Percentiles rank a stretch among this genome's conserved stretches.
Evolutionary conservation across 2,888 invertebrate species (phyloP).

Genomic region (Ariolimax columbianus): DNA sequence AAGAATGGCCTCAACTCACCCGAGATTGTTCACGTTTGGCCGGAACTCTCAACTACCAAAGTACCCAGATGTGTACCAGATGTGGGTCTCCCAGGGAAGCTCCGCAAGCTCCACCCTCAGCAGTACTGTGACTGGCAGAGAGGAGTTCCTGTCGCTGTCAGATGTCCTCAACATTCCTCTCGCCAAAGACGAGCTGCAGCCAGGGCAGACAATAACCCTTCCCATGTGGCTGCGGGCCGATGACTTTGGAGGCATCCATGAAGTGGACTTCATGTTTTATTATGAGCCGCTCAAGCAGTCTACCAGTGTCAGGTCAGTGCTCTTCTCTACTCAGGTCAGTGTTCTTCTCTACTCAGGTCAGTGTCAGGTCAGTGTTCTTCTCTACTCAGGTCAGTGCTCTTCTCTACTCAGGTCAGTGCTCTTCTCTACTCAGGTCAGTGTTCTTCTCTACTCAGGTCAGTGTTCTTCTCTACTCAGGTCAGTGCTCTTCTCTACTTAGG

Average conservation of each 20-base stretch:
- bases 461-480: too few relatives aligned
- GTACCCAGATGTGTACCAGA: slow-evolving; percentile 68
- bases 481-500: too few relatives aligned
- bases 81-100: slow-evolving; percentile 41
- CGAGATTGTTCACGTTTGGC: slow-evolving; percentile 84
- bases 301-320: slow-evolving; percentile 61
- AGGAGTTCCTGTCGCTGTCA: slow-evolving; percentile 51
- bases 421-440: too few relatives aligned
- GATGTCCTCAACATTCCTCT: slow-evolving; percentile 70
- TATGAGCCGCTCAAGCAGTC: slow-evolving; percentile 82
- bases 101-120: slow-evolving; percentile 39
- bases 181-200: slow-evolving; percentile 79
- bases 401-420: too few relatives aligned
- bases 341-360: too few relatives aligned
- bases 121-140: slow-evolving; percentile 39
- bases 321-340: too few relatives aligned
- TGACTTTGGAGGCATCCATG: slow-evolving; percentile 83
- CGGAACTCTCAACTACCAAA: slow-evolving; percentile 64
- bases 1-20: slow-evolving; percentile 84
- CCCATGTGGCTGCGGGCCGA: slow-evolving; percentile 86
- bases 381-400: too few relatives aligned
- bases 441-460: too few relatives aligned
- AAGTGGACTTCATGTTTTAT: slow-evolving; percentile 86
- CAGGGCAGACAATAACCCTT: slow-evolving; percentile 81
- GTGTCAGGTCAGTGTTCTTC: too few relatives aligned